Evolutionary conservation across 2,797 vertebrate genomes (phyloP), one percentile per base, ranked within the genome.

Genomic region (Pseudotriccus pelzelni): DNA sequence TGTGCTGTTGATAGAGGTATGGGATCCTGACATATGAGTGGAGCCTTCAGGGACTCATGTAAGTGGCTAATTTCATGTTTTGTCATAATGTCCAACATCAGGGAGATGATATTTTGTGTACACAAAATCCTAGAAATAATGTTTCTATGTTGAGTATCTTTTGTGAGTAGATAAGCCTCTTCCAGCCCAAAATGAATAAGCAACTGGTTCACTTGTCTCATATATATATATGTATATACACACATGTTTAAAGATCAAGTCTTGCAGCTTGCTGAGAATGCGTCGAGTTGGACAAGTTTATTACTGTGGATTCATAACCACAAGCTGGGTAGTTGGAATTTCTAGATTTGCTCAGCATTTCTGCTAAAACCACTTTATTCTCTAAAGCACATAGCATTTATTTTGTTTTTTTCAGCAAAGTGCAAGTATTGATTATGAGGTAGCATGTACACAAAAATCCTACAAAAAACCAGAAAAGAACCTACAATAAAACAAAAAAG

Each of bases 331-430:
- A 91, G 64, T 9, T 74, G 53, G 28, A 83, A 90, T 91, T 88
- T 93, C 89, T 50, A 74, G 64, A 93, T 91, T 70, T 94, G 41
- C 32, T 83, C 68, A 87, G 74, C 56, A 52, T 27, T 68, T 90
- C 44, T 86, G 52, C 41, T 90, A 74, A 70, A 90, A 18, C 18
- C 21, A 41, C 46, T 67, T 85, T 81, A 77, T 75, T 96, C 76
- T 44, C 83, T 87, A 63, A 83, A 94, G 72, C 63, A 81, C 0
- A 0, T 43, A n/a, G 3, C 0, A 0, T 79, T 94, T 73, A 49
- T 76, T 76, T n/a, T 74, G 39, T 39, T 84, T 89, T 32, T 86
- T 87, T 32, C 41, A 76, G n/a, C 27, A 12, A 94, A 80, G 46
- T 56, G 37, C 32, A 82, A 24, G 37, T 87, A 74, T 87, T 90